Evolutionary conservation across 2,113 vertebrate species (phyloP), one percentile per base, ranked within the genome.

Genomic region (Amia ocellicauda): DNA sequence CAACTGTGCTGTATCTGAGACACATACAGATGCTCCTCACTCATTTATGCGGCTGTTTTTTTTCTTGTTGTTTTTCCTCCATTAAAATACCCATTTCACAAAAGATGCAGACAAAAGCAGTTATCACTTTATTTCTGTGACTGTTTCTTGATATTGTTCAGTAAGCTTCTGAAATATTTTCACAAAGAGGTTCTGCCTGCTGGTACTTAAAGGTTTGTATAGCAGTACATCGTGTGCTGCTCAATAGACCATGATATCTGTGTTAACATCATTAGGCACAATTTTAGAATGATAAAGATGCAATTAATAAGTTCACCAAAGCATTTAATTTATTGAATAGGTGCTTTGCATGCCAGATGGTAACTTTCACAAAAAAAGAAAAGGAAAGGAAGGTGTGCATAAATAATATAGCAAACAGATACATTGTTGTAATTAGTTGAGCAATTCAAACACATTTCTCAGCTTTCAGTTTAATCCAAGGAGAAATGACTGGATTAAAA

Each of bases 271-370:
- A 62, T 50, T 68, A 62, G 24, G 19, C 28, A 27, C 28, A 28
- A 55, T 26, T 67, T 67, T 51, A 60, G 58, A 67, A 27, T 24
- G 9, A 61, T 62, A 22, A 62, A 55, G 65, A 61, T 45, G 60
- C 66, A 45, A 49, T 58, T 53, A 68, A 36, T 49, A 50, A 43
- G 26, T 43, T 60, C 52, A 62, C 40, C 41, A 40, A 58, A 24
- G 36, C 47, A 41, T 63, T 63, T 29, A 57, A 40, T 58, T 41
- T 36, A 13, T 43, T 53, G 50, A 24, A 42, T 26, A 55, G 36
- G 51, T 43, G 50, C 20, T 42, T 27, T 50, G 40, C 40, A 60
- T 54, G 57, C 40, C 23, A 61, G 65, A 52, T 52, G 47, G 19
- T 29, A 62, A 51, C 47, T 26, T 36, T 23, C 20, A 36, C 5